A percentile compares a stretch with the other conserved stretches of the same genome.
phyloP scores from a whole-genome alignment of 2,888 invertebrate genomes.

The Xestoiulus laeticollis region DNA sequence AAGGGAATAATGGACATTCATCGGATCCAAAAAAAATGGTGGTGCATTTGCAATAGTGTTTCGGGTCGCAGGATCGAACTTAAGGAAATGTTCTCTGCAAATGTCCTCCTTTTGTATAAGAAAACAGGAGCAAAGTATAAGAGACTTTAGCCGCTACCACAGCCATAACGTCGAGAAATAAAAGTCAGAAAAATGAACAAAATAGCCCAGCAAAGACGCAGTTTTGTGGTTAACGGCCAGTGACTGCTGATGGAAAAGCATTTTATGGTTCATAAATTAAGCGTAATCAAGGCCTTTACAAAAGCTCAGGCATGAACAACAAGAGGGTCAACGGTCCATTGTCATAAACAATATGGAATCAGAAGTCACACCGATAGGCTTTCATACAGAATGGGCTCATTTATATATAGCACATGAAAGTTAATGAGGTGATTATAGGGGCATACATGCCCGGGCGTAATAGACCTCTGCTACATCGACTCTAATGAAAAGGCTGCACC shows the following conservation, averaged over 20 bases:
- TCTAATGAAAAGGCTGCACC: not conserved
- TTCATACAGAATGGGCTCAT: conserved; percentile 10
- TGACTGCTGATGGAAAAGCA: conserved; percentile 26
- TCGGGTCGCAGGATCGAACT: not conserved
- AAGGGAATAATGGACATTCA: not conserved
- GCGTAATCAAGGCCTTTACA: conserved; percentile 26
- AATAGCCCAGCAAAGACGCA: conserved; percentile 17
- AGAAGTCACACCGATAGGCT: conserved; percentile 7
- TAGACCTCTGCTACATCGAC: not conserved
- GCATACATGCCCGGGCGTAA: not conserved
- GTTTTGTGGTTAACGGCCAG: conserved; percentile 26
- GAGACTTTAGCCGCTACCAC: conserved; percentile 23
- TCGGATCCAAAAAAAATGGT: not conserved
- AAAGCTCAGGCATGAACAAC: conserved; percentile 18
- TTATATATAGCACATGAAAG: conserved; percentile 4
- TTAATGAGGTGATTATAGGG: conserved; percentile 26
- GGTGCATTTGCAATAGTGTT: not conserved
- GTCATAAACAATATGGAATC: conserved; percentile 20
- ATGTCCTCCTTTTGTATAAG: not conserved
- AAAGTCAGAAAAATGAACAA: conserved; percentile 19
- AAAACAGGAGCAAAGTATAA: not conserved
- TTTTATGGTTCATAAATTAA: conserved; percentile 26
- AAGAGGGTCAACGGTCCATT: conserved; percentile 20
- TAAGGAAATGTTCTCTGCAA: not conserved
- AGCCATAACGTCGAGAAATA: not conserved